These are phyloP conservation scores for Condylura cristata DNA, from an alignment of 2,113 vertebrate species.

Conservation along the genomic window DNA sequence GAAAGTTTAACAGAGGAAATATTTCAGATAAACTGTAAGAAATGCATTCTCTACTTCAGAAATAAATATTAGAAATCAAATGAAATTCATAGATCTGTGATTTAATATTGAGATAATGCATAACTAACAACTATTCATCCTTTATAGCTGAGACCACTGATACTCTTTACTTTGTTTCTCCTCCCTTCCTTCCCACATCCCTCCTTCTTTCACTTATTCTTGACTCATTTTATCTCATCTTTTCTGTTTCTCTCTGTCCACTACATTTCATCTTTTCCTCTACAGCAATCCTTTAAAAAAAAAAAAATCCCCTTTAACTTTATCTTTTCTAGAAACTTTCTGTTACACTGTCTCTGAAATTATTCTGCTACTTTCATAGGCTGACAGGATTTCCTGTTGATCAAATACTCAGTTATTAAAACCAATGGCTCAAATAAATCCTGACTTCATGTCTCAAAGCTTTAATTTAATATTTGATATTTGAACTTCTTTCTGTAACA, in stretches of 20 bases:
- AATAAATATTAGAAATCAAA: not conserved
- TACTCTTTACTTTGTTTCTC: not conserved
- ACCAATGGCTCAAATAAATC: not conserved
- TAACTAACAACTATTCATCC: not conserved
- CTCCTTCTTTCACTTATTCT: not conserved
- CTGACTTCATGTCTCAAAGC: not conserved
- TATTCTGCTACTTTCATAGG: not conserved
- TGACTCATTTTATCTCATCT: not conserved
- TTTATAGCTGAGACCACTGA: not conserved
- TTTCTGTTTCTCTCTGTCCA: not conserved
- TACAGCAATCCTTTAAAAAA: not conserved
- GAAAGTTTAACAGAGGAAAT: not conserved
- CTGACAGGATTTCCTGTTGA: not conserved
- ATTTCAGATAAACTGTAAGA: not conserved
- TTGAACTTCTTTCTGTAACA: not conserved
- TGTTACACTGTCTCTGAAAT: not conserved
- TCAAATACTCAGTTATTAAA: not conserved
- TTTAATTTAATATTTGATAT: not conserved
- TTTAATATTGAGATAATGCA: not conserved
- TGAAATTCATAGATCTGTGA: not conserved
- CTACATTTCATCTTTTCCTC: not conserved
- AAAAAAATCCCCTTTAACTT: too few species aligned
- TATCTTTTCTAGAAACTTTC: not conserved
- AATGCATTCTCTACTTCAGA: not conserved
- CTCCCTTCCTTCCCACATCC: rapidly evolving